Evolutionary conservation across 2,797 vertebrate species (phyloP).

Genomic region (Sebastes oblongus): DNA sequence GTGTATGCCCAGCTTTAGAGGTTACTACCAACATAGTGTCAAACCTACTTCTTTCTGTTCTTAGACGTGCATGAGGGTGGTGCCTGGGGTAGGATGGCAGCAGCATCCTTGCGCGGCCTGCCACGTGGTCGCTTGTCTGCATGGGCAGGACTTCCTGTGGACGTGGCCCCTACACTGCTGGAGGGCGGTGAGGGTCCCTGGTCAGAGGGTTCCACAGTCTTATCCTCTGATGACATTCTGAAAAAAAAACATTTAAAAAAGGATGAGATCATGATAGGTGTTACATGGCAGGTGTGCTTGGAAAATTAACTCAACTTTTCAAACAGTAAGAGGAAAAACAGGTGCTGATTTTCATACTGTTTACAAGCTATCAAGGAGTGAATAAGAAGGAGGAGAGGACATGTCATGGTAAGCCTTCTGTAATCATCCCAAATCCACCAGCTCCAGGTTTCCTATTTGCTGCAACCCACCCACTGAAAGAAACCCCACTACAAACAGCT

Average conservation of each 20-base stretch:
- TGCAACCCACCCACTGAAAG: constrained; percentile 30
- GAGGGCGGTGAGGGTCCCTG: constrained; percentile 85
- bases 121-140: constrained; percentile 96
- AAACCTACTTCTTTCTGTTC: constrained; percentile 95
- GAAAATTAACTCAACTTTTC: not conserved
- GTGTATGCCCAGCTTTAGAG: not conserved
- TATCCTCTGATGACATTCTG: constrained; percentile 99
- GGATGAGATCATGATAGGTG: not conserved
- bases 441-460: constrained; percentile 29
- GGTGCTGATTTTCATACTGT: not conserved
- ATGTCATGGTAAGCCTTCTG: not conserved
- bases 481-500: constrained; percentile 31
- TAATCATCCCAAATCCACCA: not conserved
- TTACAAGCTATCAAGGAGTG: not conserved
- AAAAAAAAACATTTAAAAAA: constrained; percentile 26
- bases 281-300: not conserved
- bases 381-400: not conserved
- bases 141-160: constrained; percentile 91
- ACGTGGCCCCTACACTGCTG: constrained; percentile 87
- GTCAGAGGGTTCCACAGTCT: constrained; percentile 91
- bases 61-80: constrained; percentile 85
- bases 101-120: constrained; percentile 96
- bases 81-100: constrained; percentile 72
- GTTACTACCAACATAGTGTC: not conserved
- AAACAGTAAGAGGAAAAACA: not conserved